These are phyloP conservation scores for Gila robusta DNA, from an alignment of 2,797 vertebrate species.

Conservation along the genomic window DNA sequence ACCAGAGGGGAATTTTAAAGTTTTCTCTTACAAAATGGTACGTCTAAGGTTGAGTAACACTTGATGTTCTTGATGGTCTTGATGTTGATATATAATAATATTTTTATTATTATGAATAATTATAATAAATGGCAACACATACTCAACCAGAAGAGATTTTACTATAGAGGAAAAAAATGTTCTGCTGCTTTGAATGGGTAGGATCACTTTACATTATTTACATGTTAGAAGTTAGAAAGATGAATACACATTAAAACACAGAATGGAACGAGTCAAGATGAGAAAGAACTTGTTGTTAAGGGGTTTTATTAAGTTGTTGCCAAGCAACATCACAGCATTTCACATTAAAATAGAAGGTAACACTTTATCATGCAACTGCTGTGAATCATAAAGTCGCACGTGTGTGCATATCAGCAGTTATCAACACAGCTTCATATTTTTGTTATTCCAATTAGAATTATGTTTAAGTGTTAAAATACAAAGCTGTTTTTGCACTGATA, in stretches of 20 bases:
- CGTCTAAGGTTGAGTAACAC: neutral
- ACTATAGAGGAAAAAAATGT: neutral
- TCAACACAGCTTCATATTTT: neutral
- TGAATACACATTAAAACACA: neutral
- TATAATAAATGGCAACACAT: neutral
- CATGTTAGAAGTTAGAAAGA: neutral
- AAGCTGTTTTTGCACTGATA: neutral
- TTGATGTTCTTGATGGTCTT: no score
- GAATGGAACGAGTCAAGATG: neutral
- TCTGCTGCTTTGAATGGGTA: neutral
- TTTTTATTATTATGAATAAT: no score
- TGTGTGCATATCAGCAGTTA: neutral
- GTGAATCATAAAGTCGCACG: slow-evolving; percentile 7
- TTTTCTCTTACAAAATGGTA: neutral
- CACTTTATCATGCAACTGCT: neutral
- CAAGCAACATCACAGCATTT: slow-evolving; percentile 8
- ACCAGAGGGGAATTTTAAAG: neutral
- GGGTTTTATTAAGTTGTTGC: slow-evolving; percentile 1
- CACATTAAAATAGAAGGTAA: slow-evolving; percentile 17
- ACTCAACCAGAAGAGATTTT: neutral
- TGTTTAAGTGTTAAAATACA: neutral
- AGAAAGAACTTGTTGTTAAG: neutral
- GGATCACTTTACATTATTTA: neutral
- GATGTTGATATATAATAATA: neutral
- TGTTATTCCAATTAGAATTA: neutral